Base-by-base conservation (phyloP, 2,113 vertebrate genomes). In the Rhinoderma darwinii region DNA sequence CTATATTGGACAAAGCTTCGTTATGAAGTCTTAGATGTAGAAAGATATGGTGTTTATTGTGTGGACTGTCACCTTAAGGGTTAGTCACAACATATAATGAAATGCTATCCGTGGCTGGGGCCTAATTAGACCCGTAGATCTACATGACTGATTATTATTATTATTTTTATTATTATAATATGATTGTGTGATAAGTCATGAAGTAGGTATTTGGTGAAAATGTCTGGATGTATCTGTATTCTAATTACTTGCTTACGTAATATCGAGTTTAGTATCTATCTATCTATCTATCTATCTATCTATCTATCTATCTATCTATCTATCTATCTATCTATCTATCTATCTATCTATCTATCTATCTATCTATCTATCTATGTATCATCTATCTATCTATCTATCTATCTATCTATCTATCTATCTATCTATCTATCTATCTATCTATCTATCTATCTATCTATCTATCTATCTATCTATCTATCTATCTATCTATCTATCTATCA, bases 81-180 rank as follows among this genome's bases (percentile, higher is more conserved):
- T 92, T 92, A 88, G 90, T 91, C 90, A 91, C 9, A 91, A 89
- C 89, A 88, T 89, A 90, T 91, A 91, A 91, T 92, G 91, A 94
- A 91, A 92, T 90, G 89, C 88, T 89, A 89, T 86, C 84, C 88
- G 91, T 91, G 89, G 91, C 93, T 91, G 89, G 90, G 89, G 83
- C 87, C 44, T 92, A 91, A 91, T 91, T 90, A 88, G 90, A 89
- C 89, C 89, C 87, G 77, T 88, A 89, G 81, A 73, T 91, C 89
- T 87, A 90, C n/a, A n/a, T n/a, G 56, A 10, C 0, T 27, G n/a
- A 63, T n/a, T 14, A 50, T 11, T 47, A 47, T 47, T 47, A 47
- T 47, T 47, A 47, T 47, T 47, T 11, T 12, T 47, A 47, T 12
- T 47, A 9, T 47, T 6, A 47, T 6, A 47, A 47, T 47, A 47